Evolutionary conservation across 2,888 invertebrate genomes (phyloP).

Genomic region (Teinopalpus imperialis): DNA sequence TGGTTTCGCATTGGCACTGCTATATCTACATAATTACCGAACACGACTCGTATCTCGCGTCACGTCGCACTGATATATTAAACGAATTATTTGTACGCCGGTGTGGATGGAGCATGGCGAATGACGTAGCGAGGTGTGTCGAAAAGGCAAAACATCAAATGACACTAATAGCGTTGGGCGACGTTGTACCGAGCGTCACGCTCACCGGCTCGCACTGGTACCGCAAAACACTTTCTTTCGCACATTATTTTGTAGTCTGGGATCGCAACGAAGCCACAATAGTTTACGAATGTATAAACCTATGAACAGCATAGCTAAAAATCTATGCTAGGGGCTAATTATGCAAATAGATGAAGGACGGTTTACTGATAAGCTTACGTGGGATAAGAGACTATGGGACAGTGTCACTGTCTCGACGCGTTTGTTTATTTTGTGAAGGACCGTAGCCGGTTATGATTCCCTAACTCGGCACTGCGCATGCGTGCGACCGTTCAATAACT

Average conservation of each 20-base stretch:
- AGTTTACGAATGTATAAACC: neutral
- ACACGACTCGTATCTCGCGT: constrained; percentile 3
- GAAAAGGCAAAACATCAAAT: constrained; percentile 60
- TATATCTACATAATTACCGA: no score
- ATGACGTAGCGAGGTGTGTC: constrained; percentile 63
- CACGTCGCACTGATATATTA: constrained; percentile 6
- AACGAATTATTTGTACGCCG: constrained; percentile 9
- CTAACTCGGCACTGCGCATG: constrained; percentile 58
- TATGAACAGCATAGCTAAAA: neutral
- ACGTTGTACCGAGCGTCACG: constrained; percentile 63
- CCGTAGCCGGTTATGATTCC: constrained; percentile 47
- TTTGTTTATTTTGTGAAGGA: constrained; percentile 71
- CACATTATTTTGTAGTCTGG: constrained; percentile 57
- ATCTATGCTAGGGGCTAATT: neutral
- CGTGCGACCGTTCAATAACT: constrained; percentile 68
- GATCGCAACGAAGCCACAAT: constrained; percentile 16
- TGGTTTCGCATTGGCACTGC: constrained; percentile 35
- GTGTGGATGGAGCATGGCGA: constrained; percentile 51
- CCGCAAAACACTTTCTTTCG: constrained; percentile 72
- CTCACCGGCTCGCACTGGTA: constrained; percentile 45
- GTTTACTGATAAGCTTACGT: constrained; percentile 32
- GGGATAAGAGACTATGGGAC: constrained; percentile 47
- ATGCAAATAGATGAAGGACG: constrained; percentile 3
- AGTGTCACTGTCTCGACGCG: constrained; percentile 59
- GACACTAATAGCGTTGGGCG: constrained; percentile 54